phyloP scores from a whole-genome alignment of 2,797 vertebrate genomes.

The Selene dorsalis region DNA sequence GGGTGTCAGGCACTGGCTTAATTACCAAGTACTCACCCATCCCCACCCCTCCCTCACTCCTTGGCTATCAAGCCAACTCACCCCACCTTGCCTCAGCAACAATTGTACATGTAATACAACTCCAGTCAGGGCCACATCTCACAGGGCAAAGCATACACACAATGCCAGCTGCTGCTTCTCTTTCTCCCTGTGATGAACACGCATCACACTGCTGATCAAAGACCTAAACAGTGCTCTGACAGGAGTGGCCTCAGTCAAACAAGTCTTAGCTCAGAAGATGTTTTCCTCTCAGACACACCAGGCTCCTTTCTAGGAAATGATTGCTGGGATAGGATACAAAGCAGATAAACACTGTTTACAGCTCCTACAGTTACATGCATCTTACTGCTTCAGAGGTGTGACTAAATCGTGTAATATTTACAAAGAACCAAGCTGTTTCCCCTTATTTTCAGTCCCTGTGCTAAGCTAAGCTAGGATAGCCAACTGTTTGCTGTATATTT shows the following conservation, averaged over 20 bases:
- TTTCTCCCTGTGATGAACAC: conserved; percentile 16
- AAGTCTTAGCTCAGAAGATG: conserved; percentile 41
- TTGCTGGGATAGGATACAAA: background rate
- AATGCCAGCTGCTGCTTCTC: conserved; percentile 71
- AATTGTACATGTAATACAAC: conserved; percentile 72
- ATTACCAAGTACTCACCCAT: conserved; percentile 52
- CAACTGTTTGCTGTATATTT: too few relatives aligned
- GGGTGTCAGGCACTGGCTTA: conserved; percentile 74
- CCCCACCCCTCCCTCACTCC: conserved; percentile 27
- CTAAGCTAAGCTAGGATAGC: too few relatives aligned
- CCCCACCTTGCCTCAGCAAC: conserved; percentile 62
- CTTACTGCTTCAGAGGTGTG: background rate
- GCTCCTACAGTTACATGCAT: conserved; percentile 2
- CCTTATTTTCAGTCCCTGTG: too few relatives aligned
- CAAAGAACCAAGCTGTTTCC: background rate
- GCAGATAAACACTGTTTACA: conserved; percentile 7
- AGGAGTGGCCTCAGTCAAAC: conserved; percentile 40
- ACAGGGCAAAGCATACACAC: conserved; percentile 70
- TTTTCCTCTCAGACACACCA: conserved; percentile 34
- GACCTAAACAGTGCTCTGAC: conserved; percentile 39
- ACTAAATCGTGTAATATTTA: background rate
- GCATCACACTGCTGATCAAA: conserved; percentile 50
- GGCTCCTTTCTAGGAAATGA: conserved; percentile 26
- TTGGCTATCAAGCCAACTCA: conserved; percentile 54
- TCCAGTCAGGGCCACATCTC: conserved; percentile 67